Percentiles rank a stretch among this genome's conserved stretches.
These are phyloP conservation scores for Asteroscopus sphinx DNA, from an alignment of 2,888 invertebrate genomes.

Conservation along the genomic window DNA sequence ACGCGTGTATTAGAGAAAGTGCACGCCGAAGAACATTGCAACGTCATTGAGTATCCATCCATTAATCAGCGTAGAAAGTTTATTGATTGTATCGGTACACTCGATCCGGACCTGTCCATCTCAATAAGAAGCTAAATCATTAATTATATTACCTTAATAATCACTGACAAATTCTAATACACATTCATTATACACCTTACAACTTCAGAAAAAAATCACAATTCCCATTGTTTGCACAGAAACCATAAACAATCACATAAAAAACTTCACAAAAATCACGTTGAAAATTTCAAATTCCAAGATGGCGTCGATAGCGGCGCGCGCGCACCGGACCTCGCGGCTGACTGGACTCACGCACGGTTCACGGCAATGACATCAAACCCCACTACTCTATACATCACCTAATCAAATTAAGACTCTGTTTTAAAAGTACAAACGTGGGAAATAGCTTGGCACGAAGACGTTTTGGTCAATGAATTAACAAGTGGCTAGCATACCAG, in stretches of 20 bases:
- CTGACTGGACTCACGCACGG: constrained; percentile 79
- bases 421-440: constrained; percentile 50
- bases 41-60: constrained; percentile 72
- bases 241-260: constrained; percentile 32
- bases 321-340: constrained; percentile 77
- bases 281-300: constrained; percentile 56
- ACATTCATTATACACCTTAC: constrained; percentile 27
- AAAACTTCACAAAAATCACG: constrained; percentile 48
- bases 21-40: constrained; percentile 66
- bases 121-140: constrained; percentile 48
- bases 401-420: constrained; percentile 57
- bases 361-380: constrained; percentile 76
- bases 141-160: constrained; percentile 49
- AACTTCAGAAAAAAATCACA: constrained; percentile 31
- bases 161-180: constrained; percentile 22
- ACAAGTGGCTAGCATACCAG: constrained; percentile 73
- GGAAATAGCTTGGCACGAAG: constrained; percentile 36
- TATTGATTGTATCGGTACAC: constrained; percentile 67
- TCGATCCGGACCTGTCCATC: constrained; percentile 51
- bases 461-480: constrained; percentile 69
- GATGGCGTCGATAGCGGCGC: constrained; percentile 67
- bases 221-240: constrained; percentile 19
- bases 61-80: constrained; percentile 82
- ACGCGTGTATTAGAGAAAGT: constrained; percentile 78
- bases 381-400: constrained; percentile 65